Base-by-base conservation (phyloP, 2,113 vertebrate genomes). In the Morone saxatilis region DNA sequence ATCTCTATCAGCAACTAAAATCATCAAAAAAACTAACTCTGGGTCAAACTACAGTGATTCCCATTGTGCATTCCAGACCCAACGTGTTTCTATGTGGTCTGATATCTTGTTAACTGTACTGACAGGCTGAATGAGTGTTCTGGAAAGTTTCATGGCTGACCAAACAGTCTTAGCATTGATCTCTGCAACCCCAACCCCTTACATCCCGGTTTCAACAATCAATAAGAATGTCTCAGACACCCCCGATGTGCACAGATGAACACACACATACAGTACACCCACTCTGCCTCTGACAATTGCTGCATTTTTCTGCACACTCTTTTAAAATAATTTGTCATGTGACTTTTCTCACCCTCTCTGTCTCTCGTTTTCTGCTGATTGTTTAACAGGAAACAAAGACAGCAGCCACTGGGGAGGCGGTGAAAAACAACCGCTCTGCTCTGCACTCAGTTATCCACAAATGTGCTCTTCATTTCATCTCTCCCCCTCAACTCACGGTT, bases 341-440 rank as follows among this genome's bases (percentile, higher is more conserved):
- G 7, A n/a, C 8, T 78, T 53, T 78, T 76, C 57, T 51, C 45
- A 51, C 41, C 59, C 31, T 67, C 22, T 62, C 40, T 70, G 48
- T 76, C 53, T 83, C 12, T 57, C 68, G 79, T 79, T 86, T 85
- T 61, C 47, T 48, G 51, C 13, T 76, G 73, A 78, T 83, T 76
- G 60, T 90, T 86, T 78, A 84, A 71, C 78, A 67, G 70, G 45
- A 81, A 80, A 88, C 81, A 88, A 86, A 91, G 73, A 71, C 53
- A 70, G 45, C 56, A 76, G 80, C 61, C 78, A 60, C 72, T 45
- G 22, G 83, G 86, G 87, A 84, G 57, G 25, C 3, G 7, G 48
- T 51, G 69, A 53, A 84, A 81, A 89, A 81, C 78, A 84, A 81
- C 41, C 12, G 17, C 83, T 87, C 6, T 13, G 45, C 68, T 68